Conservation (phyloP, 2,888 invertebrate genomes). For the Entomobrya proxima region DNA sequence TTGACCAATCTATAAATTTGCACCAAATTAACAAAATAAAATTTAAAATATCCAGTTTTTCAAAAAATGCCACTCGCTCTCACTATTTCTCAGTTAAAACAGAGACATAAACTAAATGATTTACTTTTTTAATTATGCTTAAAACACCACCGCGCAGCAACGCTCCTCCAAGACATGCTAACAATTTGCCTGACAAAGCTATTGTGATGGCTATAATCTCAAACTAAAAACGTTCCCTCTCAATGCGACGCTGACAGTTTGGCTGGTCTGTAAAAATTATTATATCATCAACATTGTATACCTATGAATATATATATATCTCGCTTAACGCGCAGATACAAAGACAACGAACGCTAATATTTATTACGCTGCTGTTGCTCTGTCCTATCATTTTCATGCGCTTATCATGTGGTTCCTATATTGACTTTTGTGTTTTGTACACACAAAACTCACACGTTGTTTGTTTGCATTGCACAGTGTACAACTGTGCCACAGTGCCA, state of each 20-base stretch:
- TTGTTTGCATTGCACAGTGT: no score
- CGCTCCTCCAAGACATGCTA: constrained; percentile 52
- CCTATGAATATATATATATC: no score
- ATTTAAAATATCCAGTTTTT: no score
- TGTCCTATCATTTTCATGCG: neutral
- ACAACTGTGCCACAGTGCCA: no score
- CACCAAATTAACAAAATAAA: no score
- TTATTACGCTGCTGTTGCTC: neutral
- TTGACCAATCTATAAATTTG: no score
- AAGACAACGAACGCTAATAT: neutral
- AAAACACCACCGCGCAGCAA: neutral
- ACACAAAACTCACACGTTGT: neutral
- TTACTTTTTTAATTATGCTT: neutral
- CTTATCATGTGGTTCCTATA: constrained; percentile 38
- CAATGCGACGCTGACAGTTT: constrained; percentile 52
- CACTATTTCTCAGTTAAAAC: neutral
- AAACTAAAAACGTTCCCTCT: no score
- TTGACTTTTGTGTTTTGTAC: neutral
- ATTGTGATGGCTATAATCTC: constrained; percentile 28
- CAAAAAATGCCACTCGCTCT: neutral
- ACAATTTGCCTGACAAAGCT: constrained; percentile 56
- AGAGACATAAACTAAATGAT: neutral
- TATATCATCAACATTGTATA: neutral
- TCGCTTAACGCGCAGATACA: no score
- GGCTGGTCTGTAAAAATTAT: neutral